These are phyloP conservation scores for Sesia bembeciformis DNA, from an alignment of 2,888 invertebrate species.

Conservation along the genomic window DNA sequence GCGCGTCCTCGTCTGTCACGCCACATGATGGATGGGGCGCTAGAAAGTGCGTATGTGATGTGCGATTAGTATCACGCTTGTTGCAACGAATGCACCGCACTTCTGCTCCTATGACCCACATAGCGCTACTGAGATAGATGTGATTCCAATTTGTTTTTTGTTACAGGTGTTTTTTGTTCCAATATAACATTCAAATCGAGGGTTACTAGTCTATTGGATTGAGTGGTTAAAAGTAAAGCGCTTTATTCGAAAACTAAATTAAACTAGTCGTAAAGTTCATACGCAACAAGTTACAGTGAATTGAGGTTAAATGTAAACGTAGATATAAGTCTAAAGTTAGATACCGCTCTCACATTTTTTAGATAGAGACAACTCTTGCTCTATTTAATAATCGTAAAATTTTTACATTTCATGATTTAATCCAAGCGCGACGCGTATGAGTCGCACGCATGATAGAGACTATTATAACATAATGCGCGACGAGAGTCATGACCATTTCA, in stretches of 20 bases:
- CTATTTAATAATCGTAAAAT: background rate
- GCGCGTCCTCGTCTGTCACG: constrained; percentile 40
- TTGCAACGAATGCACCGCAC: constrained; percentile 8
- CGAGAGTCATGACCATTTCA: constrained; percentile 5
- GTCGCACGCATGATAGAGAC: constrained; percentile 4
- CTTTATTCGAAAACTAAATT: background rate
- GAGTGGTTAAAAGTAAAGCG: background rate
- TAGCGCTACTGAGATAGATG: constrained; percentile 7
- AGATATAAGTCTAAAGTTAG: background rate
- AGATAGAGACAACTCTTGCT: no score
- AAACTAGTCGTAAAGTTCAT: background rate
- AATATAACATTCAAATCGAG: constrained; percentile 2
- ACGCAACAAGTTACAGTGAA: background rate
- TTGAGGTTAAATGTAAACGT: background rate
- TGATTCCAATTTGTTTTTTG: constrained; percentile 10
- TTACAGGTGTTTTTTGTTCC: constrained; percentile 8
- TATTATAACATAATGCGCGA: constrained; percentile 7
- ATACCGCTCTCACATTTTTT: background rate
- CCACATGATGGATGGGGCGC: constrained; percentile 28
- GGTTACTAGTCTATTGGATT: background rate
- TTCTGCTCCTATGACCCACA: constrained; percentile 13
- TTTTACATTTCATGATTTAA: constrained; percentile 7
- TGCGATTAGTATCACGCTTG: constrained; percentile 12
- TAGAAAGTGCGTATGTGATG: constrained; percentile 14
- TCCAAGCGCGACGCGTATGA: constrained; percentile 4